phyloP scores from a whole-genome alignment of 2,113 vertebrate species.

The Anguilla rostrata region DNA sequence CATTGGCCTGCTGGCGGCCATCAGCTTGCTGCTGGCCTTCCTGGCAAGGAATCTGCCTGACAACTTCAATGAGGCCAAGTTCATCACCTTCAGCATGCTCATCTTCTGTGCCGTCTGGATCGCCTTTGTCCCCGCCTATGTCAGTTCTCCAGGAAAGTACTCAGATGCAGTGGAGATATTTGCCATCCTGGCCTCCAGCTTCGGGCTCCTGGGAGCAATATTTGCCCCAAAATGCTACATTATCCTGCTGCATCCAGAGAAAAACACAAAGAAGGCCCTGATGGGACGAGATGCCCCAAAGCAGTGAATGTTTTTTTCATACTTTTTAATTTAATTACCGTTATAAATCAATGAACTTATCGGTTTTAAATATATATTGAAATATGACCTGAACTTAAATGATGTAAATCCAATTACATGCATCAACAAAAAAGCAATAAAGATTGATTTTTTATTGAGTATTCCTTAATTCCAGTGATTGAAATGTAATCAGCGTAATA shows the following conservation, averaged over 20 bases:
- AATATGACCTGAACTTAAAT: not conserved
- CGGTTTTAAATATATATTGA: not conserved
- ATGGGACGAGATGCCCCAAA: constrained; percentile 45
- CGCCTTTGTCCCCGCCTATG: constrained; percentile 63
- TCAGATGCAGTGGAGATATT: constrained; percentile 66
- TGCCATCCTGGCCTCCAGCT: constrained; percentile 70
- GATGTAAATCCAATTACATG: no score
- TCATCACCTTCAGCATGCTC: constrained; percentile 68
- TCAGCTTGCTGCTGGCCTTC: constrained; percentile 57
- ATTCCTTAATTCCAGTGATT: no score
- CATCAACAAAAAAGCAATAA: no score
- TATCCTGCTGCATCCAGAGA: constrained; percentile 62
- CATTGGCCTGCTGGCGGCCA: constrained; percentile 48
- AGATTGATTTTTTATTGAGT: no score
- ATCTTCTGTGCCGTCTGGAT: constrained; percentile 71
- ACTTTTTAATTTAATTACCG: not conserved
- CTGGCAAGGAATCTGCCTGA: constrained; percentile 56
- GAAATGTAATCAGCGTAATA: no score
- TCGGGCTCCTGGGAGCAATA: constrained; percentile 60
- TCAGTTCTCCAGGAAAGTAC: constrained; percentile 69
- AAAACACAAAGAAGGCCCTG: constrained; percentile 63
- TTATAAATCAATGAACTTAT: not conserved
- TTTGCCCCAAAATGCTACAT: constrained; percentile 71
- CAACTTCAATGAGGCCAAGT: constrained; percentile 62
- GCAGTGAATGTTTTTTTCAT: constrained; percentile 21